Base-by-base conservation (phyloP, 53 echinoderm and acorn worm species). In the Actinopyga echinites region DNA sequence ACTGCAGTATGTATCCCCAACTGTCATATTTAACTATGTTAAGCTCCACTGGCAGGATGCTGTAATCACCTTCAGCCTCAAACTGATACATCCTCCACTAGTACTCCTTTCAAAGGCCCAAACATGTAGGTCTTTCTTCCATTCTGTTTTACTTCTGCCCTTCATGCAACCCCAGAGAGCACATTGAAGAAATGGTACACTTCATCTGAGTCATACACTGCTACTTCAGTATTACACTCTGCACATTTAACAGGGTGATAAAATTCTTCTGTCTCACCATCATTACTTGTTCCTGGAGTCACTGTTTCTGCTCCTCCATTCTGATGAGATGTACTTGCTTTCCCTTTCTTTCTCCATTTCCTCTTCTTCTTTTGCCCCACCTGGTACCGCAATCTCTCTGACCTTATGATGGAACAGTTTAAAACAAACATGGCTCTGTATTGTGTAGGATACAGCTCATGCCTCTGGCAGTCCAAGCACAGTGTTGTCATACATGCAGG, bases 181-280 rank as follows among this genome's bases (percentile, higher is more conserved):
- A 99, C 99, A 82, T 99, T 99, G 43, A 94, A 94, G 82, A 99
- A 99, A 67, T 99, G 99, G 66, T 84, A 99, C 1, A 99, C 89
- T 64, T 99, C 99, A 62, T 94, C 83, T 23, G 80, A 87, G 85
- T 99, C 99, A 68, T 91, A 83, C 30, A 99, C 92, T 2, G 85
- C 99, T 7, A 99, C 99, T 65, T 99, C 99, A 15, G 99, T 99
- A 75, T 92, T 99, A 61, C 99, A 99, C 22, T 82, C 90, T 21
- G 92, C 85, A 65, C 99, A 99, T 40, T 80, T 88, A 19, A 99
- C 99, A 15, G 99, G 99, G 31, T 95, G 84, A 64, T 80, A 99
- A 4, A 91, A 64, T 43, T 99, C 99, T 57, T 92, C 87, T 13
- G 68, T 58, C n/a, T 30, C 25, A 30, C 64, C 84, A 31, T 54